Conservation (phyloP, 2,113 vertebrate species). For the Colossoma macropomum region DNA sequence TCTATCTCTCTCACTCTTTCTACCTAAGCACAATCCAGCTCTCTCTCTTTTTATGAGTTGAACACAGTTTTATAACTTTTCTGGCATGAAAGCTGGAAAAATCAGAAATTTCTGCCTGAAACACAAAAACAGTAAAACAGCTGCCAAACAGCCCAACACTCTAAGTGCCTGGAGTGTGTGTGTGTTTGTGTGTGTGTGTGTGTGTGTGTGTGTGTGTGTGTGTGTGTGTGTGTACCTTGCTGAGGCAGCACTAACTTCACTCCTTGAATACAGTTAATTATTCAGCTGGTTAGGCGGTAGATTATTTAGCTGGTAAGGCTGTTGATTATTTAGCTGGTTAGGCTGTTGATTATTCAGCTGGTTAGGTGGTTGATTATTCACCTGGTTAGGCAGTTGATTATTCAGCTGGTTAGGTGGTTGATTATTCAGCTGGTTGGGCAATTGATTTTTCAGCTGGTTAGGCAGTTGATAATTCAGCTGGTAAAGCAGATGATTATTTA, state of each 20-base stretch:
- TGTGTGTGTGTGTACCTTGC: constrained; percentile 4
- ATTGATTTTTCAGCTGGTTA: not conserved
- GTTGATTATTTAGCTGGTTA: too few species aligned
- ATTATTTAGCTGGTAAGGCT: not conserved
- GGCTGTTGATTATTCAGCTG: too few species aligned
- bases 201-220: constrained; percentile 40
- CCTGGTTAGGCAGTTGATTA: too few species aligned
- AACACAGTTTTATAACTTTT: constrained; percentile 32
- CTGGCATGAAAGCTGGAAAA: constrained; percentile 65
- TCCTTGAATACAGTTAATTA: not conserved
- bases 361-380: too few species aligned
- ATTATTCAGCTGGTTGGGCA: too few species aligned
- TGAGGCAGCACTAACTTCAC: not conserved
- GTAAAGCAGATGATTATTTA: too few species aligned
- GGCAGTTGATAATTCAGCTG: not conserved
- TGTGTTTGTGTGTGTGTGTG: constrained; percentile 37
- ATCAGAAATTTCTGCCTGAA: constrained; percentile 66
- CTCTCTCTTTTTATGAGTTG: not conserved
- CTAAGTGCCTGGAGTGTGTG: constrained; percentile 50
- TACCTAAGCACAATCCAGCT: not conserved
- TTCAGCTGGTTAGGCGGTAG: not conserved
- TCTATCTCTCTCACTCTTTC: not conserved
- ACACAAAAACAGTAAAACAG: constrained; percentile 45
- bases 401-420: too few species aligned
- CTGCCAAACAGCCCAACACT: constrained; percentile 20